Base-by-base conservation (phyloP, 2,888 invertebrate species). In the Galerucella nymphaeae region DNA sequence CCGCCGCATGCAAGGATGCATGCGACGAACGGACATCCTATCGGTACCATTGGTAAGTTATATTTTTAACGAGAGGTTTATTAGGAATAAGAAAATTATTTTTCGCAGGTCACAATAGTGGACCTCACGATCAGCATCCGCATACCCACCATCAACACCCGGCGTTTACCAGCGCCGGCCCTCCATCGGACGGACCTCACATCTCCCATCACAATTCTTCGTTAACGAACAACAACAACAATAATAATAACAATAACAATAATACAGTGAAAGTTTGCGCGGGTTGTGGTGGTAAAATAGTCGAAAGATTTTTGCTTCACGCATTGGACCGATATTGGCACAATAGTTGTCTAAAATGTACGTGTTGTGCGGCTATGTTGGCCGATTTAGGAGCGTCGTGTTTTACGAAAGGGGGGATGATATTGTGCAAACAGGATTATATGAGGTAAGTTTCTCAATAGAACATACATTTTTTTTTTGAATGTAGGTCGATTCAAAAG, bases 321-420 rank as follows among this genome's bases (percentile, higher is more conserved):
- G 96, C 97, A 81, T 90, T 97, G 86, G 97, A 97, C 90, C 90
- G 96, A 87, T 97, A 96, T 88, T 97, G 97, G 97, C 97, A 97
- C 89, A 96, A 96, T 89, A 92, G 93, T 82, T 97, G 97, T 88
- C 91, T 97, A 83, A 97, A 97, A 89, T 97, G 97, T 90, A 92
- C 94, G 85, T 95, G 93, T 88, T 97, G 97, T 87, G 93, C 93
- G 79, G 93, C 94, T 79, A 93, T 93, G 86, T 90, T 97, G 80
- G 96, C 96, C 83, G 97, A 97, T 87, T 93, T 97, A 87, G 96
- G 96, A 77, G 90, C 92, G 79, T 95, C 96, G 84, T 97, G 97
- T 90, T 97, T 94, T 89, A 94, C 95, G 87, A 95, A 94, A 89
- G 93, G 94, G 78, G 95, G 95, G 83, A 95, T 97, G 94, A 96